Base-by-base conservation (phyloP, 2,797 vertebrate genomes). In the Glyptemys insculpta region DNA sequence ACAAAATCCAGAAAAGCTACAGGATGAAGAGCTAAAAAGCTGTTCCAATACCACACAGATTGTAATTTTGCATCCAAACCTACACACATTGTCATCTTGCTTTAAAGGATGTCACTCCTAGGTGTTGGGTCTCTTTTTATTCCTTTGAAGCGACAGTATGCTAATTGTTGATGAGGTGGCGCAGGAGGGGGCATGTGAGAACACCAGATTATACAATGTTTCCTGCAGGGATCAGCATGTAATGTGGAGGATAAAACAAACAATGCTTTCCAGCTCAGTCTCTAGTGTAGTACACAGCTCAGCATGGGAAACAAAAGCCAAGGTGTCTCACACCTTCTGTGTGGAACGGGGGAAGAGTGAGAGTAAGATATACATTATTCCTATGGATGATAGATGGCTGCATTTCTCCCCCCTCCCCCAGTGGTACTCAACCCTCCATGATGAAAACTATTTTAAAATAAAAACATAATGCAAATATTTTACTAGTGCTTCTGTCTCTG, bases 111-210 rank as follows among this genome's bases (percentile, higher is more conserved):
- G 27, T 87, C 81, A 85, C 59, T 86, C 76, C 65, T 44, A 1
- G 7, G n/a, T 68, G n/a, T 21, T 68, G n/a, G 65, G 65, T 92
- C 19, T 57, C 91, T 68, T 76, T 92, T 50, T 87, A 90, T 93
- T 79, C 27, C 31, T 94, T 86, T 90, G 86, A 95, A 91, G 90
- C 68, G 81, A 37, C 6, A 96, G 18, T 3, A 56, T 6, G 37
- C 95, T 96, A 95, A 94, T 94, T 95, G 87, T 85, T 79, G 81
- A 94, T n/a, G 6, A 5, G 3, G 25, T 92, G 88, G 52, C 44
- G 68, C 57, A 87, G 74, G 52, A 93, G 54, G 23, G 59, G 74
- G 56, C 84, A 65, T 87, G 37, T 2, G 4, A 90, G 84, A 97
- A 94, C 79, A 94, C 81, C 90, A 86, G 74, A 1, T 89, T 94